A percentile compares a stretch with the other conserved stretches of the same genome.
phyloP scores from a whole-genome alignment of 2,888 invertebrate species.

The Microplitis manilae region DNA sequence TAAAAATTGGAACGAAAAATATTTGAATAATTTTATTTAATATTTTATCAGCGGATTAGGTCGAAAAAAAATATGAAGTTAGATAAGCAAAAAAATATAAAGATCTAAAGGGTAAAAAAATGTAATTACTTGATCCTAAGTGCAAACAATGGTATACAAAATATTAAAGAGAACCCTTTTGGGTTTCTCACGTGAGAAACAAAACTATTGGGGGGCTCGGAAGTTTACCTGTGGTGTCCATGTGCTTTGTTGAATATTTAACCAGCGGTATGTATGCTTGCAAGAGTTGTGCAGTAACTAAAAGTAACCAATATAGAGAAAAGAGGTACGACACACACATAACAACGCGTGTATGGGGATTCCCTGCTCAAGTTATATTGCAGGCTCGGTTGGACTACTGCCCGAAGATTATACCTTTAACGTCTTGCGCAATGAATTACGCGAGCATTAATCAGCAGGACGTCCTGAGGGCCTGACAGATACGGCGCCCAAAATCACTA shows the following conservation, averaged over 20 bases:
- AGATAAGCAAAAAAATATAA: background rate
- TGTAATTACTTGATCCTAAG: conserved; percentile 69
- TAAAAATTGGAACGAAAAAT: background rate
- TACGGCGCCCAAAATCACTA: conserved; percentile 49
- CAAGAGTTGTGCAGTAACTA: conserved; percentile 31
- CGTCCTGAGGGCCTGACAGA: conserved; percentile 52
- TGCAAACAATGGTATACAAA: conserved; percentile 65
- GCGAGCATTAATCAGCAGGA: conserved; percentile 68
- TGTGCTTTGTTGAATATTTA: conserved; percentile 2
- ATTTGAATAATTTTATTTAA: background rate
- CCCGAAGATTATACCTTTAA: conserved; percentile 64
- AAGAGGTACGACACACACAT: conserved; percentile 3
- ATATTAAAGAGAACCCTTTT: conserved; percentile 22
- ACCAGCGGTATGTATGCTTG: conserved; percentile 42
- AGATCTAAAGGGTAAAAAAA: conserved; percentile 50
- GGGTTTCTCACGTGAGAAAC: conserved; percentile 67
- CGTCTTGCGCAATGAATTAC: conserved; percentile 69
- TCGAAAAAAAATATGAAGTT: conserved; percentile 3
- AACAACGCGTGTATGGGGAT: conserved; percentile 3
- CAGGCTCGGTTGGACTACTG: conserved; percentile 36
- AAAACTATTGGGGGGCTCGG: conserved; percentile 55
- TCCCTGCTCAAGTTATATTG: background rate
- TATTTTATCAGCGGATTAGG: background rate
- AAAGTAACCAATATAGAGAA: conserved; percentile 49
- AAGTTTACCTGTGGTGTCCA: conserved; percentile 25